Percentiles rank a stretch among this genome's conserved stretches.
Conservation (phyloP, 2,888 invertebrate genomes). For the Apodemia zela region DNA sequence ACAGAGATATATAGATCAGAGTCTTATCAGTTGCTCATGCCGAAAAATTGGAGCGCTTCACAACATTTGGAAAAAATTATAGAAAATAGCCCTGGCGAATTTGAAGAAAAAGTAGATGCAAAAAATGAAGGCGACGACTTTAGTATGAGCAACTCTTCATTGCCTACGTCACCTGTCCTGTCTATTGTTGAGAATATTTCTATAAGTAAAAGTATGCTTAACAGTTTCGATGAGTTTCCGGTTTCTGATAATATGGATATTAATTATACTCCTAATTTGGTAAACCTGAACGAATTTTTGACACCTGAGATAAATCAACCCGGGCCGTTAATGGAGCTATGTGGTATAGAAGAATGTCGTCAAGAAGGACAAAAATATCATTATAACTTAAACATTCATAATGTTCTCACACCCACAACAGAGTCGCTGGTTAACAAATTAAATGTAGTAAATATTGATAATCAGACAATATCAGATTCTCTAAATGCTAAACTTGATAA, state of each 20-base stretch:
- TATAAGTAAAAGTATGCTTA: constrained; percentile 46
- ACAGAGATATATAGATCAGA: constrained; percentile 55
- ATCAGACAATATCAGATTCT: constrained; percentile 48
- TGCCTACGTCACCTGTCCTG: constrained; percentile 63
- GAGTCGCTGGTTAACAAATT: constrained; percentile 51
- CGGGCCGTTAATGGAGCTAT: constrained; percentile 57
- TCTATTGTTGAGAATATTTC: constrained; percentile 67
- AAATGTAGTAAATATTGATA: constrained; percentile 43
- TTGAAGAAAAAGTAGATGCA: background rate
- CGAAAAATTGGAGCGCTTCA: constrained; percentile 30
- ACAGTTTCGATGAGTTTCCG: constrained; percentile 32
- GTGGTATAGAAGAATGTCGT: constrained; percentile 38
- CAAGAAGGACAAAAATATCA: constrained; percentile 30
- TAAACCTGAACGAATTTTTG: constrained; percentile 42
- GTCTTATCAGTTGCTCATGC: constrained; percentile 57
- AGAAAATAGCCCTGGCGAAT: constrained; percentile 38
- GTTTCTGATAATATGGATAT: constrained; percentile 23
- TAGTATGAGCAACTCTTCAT: constrained; percentile 56
- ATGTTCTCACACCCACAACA: constrained; percentile 33
- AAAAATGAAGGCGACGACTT: constrained; percentile 30
- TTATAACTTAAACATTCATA: constrained; percentile 29
- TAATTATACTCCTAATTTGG: constrained; percentile 29
- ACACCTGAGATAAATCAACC: constrained; percentile 49
- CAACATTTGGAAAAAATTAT: constrained; percentile 46
- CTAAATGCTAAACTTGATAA: constrained; percentile 52